Base-by-base conservation (phyloP, 1,140 invertebrate species). In the Vollenhovia emeryi region DNA sequence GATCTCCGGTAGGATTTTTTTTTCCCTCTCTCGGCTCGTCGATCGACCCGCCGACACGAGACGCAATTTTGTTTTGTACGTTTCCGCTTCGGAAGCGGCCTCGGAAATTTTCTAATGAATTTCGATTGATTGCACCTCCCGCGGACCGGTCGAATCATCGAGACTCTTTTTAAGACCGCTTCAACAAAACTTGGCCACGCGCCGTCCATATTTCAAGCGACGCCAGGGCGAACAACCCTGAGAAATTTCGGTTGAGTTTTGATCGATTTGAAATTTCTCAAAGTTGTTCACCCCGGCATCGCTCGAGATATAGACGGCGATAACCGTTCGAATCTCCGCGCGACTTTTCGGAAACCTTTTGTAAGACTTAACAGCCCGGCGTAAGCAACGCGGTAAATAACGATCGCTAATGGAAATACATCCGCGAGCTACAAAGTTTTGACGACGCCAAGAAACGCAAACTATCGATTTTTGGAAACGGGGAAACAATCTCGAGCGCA, bases 1-100 rank as follows among this genome's bases (percentile, higher is more conserved):
- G 88, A 89, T 90, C 88, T 76, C 85, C 74, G 59, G 66, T 36
- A 74, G 79, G 52, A 84, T 60, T 55, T 59, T 62, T 59, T 69
- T 80, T n/a, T 60, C 59, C 80, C 69, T 60, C 59, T 84, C 69
- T 60, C 73, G 73, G 40, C 68, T 48, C 86, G 40, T 2, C 75
- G 45, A 64, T 52, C 60, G 57, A 66, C 36, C n/a, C 57, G 64
- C 30, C 57, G 78, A 24, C 36, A 27, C 55, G 48, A 71, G 40
- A 71, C 18, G 78, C 13, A 68, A 79, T 50, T 79, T 50, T 45
- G 36, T 45, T 71, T 30, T 18, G 64, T 13, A 8, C 18, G 15
- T 52, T 69, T 55, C n/a, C 27, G 55, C 9, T 40, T 24, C 21
- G 50, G 9, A 55, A 18, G 36, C 9, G 21, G 21, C 3, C 27